A percentile compares a stretch with the other conserved stretches of the same genome.
These are phyloP conservation scores for Epistrophe grossulariae DNA, from an alignment of 2,888 invertebrate species.

Conservation along the genomic window DNA sequence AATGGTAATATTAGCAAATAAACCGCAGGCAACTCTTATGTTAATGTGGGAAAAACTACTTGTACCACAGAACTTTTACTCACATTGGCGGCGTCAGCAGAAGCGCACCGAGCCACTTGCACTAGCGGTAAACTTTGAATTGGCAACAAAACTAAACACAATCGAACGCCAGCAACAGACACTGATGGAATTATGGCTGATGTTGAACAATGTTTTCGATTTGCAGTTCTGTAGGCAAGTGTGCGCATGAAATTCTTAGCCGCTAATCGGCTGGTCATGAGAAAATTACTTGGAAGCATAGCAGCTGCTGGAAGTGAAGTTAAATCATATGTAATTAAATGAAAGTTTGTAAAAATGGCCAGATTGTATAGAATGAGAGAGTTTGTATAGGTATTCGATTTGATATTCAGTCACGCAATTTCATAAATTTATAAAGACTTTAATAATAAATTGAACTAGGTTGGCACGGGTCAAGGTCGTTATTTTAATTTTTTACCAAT, in stretches of 20 bases:
- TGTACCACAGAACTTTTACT: constrained; percentile 51
- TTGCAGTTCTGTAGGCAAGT: constrained; percentile 57
- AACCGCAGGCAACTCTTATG: constrained; percentile 9
- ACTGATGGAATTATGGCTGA: constrained; percentile 19
- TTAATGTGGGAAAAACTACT: constrained; percentile 43
- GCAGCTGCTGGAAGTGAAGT: constrained; percentile 76
- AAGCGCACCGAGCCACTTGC: constrained; percentile 67
- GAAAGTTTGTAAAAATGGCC: constrained; percentile 18
- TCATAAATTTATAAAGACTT: constrained; percentile 7
- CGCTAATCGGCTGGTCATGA: constrained; percentile 73
- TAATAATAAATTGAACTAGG: not conserved
- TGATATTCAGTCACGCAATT: constrained; percentile 49
- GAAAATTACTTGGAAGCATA: constrained; percentile 77
- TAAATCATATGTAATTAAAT: constrained; percentile 55
- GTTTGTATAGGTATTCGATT: not conserved
- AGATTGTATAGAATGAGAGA: not conserved
- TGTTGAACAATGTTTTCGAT: constrained; percentile 38
- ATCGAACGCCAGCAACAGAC: constrained; percentile 18
- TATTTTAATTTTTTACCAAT: not conserved
- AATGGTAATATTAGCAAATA: constrained; percentile 43
- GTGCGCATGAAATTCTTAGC: constrained; percentile 56
- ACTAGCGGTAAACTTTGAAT: constrained; percentile 53
- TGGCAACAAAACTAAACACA: constrained; percentile 66
- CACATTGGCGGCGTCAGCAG: constrained; percentile 62
- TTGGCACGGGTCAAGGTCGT: not conserved